Percentiles rank a stretch among this genome's conserved stretches.
Evolutionary conservation across 2,113 vertebrate genomes (phyloP).

Genomic region (Lampris incognitus): DNA sequence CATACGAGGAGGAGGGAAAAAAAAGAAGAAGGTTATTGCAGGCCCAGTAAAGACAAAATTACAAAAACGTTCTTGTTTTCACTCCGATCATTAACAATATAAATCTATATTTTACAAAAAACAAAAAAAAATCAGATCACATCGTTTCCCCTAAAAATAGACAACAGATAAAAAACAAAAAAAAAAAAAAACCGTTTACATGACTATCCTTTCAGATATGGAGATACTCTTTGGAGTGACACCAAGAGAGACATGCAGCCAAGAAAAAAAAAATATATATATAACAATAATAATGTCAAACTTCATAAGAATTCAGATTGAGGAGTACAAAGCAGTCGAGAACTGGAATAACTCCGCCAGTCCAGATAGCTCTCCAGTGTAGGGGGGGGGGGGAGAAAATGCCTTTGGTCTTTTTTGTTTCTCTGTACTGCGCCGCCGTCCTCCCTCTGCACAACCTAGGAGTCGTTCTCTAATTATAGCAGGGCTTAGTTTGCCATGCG

Average conservation of each 20-base stretch:
- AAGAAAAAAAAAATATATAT: slow-evolving; percentile 32
- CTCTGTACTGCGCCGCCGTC: slow-evolving; percentile 58
- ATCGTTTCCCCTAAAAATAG: slow-evolving; percentile 73
- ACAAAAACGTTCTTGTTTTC: slow-evolving; percentile 53
- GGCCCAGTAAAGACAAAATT: slow-evolving; percentile 62
- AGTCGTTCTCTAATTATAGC: slow-evolving; percentile 67
- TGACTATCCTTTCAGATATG: slow-evolving; percentile 59
- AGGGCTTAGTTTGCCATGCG: slow-evolving; percentile 47
- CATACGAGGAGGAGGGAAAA: slow-evolving; percentile 13
- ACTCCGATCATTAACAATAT: slow-evolving; percentile 56
- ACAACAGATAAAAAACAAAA: slow-evolving; percentile 75
- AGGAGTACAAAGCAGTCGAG: slow-evolving; percentile 75
- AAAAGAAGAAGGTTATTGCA: slow-evolving; percentile 64
- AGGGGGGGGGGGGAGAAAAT: slow-evolving; percentile 40
- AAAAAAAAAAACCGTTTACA: slow-evolving; percentile 65
- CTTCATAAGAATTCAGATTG: slow-evolving; percentile 75
- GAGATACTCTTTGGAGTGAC: slow-evolving; percentile 71
- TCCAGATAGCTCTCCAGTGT: slow-evolving; percentile 74
- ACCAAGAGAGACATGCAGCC: slow-evolving; percentile 69
- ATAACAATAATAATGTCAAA: slow-evolving; percentile 51
- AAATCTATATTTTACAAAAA: slow-evolving; percentile 62
- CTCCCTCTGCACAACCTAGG: slow-evolving; percentile 57
- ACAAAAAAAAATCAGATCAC: slow-evolving; percentile 54
- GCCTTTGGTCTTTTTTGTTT: slow-evolving; percentile 79
- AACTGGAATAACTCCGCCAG: slow-evolving; percentile 68